These are phyloP conservation scores for Mythimna ferrago DNA, from an alignment of 2,888 invertebrate genomes.

Conservation along the genomic window DNA sequence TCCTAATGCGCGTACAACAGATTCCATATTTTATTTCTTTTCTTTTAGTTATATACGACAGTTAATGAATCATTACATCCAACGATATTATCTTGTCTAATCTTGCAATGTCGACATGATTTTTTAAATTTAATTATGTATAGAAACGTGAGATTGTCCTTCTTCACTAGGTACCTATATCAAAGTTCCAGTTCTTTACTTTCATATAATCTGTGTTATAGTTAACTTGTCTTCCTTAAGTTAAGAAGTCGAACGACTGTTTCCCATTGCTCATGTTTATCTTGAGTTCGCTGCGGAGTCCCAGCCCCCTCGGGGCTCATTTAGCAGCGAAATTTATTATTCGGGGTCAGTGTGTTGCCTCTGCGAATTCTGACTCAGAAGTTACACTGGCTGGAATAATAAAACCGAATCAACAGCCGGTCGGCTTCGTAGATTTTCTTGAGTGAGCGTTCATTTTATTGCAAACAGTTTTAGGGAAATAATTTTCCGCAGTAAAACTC, in stretches of 20 bases:
- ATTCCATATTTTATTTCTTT: background rate
- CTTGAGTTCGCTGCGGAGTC: conserved; percentile 57
- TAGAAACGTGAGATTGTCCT: background rate
- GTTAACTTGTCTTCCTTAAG: conserved; percentile 19
- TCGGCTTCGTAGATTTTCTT: conserved; percentile 48
- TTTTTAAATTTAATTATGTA: background rate
- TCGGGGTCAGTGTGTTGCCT: conserved; percentile 69
- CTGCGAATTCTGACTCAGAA: conserved; percentile 62
- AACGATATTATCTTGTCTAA: background rate
- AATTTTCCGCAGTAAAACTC: conserved; percentile 37
- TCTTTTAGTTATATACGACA: background rate
- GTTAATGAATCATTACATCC: conserved; percentile 1
- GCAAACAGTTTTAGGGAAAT: conserved; percentile 45
- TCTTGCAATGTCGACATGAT: background rate
- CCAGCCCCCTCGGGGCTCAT: conserved; percentile 62
- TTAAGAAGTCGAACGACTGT: conserved; percentile 36
- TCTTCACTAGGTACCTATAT: background rate
- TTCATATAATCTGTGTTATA: background rate
- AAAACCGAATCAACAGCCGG: conserved; percentile 55
- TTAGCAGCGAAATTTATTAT: conserved; percentile 65
- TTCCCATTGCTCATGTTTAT: conserved; percentile 58
- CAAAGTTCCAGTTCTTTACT: conserved; percentile 7
- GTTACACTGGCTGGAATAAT: conserved; percentile 61
- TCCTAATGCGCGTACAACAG: background rate
- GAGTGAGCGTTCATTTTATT: conserved; percentile 50